Evolutionary conservation across 2,888 invertebrate genomes (phyloP), one percentile per base, ranked within the genome.

Genomic region (Ptycholaimellus sp.): DNA sequence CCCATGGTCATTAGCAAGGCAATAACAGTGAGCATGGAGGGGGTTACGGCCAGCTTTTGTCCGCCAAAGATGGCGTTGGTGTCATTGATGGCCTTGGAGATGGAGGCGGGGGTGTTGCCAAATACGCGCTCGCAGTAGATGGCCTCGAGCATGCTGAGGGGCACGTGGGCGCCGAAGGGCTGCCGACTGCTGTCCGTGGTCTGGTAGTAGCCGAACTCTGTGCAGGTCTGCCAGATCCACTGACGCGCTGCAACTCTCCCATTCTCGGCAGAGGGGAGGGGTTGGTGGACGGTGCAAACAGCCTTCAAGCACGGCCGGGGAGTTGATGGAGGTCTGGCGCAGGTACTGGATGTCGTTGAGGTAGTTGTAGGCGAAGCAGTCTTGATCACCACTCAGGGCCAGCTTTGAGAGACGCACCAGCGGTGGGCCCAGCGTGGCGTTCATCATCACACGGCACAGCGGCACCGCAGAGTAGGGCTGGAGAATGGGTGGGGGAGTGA

Each of bases 171-270:
- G n/a, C 49, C 49, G 29, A 46, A 47, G 25, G 46, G 45, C 17
- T 45, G 44, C 6, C 30, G 31, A 31, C 43, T 45, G 20, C 42
- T 42, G 41, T 72, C 71, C 0, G 83, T 80, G 0, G 81, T 77
- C 64, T 90, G 87, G 60, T 74, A 90, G 60, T 78, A 90, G 20
- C 85, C 87, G 57, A 87, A 90, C 59, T 90, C 90, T 1, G 77
- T 80, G 57, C 87, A 90, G 0, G 85, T 85, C 62, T 87, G 87
- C 58, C 82, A 87, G 40, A 70, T 73, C 87, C 87, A 87, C 52
- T 79, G 78, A 0, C 85, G 73, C 32, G 38, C 36, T 2, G 42
- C 47, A 2, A 35, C 47, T 1, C 40, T 28, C n/a, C n/a, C n/a
- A n/a, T n/a, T n/a, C n/a, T n/a, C n/a, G n/a, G n/a, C n/a, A n/a